Percentiles rank a stretch among this genome's conserved stretches.
Conservation (phyloP, 2,113 vertebrate species). For the Tetrax tetrax region DNA sequence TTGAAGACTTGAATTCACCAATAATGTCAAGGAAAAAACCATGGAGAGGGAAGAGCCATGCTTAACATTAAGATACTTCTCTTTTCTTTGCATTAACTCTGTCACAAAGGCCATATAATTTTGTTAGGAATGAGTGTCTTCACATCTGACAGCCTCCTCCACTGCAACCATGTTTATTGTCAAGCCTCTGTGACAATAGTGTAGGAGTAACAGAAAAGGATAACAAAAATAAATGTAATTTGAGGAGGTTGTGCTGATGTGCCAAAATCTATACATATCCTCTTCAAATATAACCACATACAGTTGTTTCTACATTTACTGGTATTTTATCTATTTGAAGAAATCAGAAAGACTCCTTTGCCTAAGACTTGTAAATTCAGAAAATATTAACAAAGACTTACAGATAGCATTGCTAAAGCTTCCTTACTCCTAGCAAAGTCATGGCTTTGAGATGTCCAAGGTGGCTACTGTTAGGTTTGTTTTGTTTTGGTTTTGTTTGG, state of each 20-base stretch:
- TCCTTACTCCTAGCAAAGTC: not conserved
- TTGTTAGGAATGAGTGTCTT: not conserved
- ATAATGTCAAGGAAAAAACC: accelerated
- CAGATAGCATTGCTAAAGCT: accelerated
- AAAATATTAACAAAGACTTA: not conserved
- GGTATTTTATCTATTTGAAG: not conserved
- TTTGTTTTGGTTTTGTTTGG: no score
- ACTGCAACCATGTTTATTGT: not conserved
- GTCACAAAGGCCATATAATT: not conserved
- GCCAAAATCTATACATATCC: not conserved
- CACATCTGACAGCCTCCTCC: not conserved
- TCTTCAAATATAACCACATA: not conserved
- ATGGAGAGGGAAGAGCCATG: not conserved
- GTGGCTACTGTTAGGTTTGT: not conserved
- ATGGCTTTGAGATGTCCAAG: not conserved
- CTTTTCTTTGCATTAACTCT: not conserved
- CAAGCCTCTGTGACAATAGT: not conserved
- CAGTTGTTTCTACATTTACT: not conserved
- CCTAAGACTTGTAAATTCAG: not conserved
- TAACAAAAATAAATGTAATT: not conserved
- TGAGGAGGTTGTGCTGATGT: not conserved
- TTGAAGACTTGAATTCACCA: not conserved
- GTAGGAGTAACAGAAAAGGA: not conserved
- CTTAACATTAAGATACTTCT: not conserved
- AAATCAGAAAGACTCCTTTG: not conserved